These are phyloP conservation scores for Leptosomus discolor DNA, from an alignment of 2,113 vertebrate species.

Conservation along the genomic window DNA sequence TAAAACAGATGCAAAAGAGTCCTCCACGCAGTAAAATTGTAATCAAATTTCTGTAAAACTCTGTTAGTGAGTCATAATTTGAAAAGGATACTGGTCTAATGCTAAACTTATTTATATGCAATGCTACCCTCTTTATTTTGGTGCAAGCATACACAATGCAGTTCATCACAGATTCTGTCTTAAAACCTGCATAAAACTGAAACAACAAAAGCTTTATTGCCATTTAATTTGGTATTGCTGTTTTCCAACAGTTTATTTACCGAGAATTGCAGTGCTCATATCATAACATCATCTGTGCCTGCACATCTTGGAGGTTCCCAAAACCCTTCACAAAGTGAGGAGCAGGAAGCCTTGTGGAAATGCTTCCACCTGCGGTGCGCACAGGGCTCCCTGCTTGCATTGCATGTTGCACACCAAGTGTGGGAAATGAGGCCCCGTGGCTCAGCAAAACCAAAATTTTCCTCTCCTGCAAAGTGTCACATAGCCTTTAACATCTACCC, in stretches of 20 bases:
- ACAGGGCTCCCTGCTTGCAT: background rate
- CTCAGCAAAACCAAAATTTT: background rate
- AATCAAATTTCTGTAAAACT: constrained; percentile 31
- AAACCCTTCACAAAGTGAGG: background rate
- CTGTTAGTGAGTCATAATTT: background rate
- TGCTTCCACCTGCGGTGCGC: background rate
- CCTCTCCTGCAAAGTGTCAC: background rate
- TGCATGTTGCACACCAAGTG: rapidly evolving
- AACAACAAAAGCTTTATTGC: constrained; percentile 30
- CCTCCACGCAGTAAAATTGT: constrained; percentile 8
- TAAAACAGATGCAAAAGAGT: constrained; percentile 33
- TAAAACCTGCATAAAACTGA: constrained; percentile 27
- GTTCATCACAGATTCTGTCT: constrained; percentile 18
- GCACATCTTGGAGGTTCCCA: background rate
- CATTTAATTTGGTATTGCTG: constrained; percentile 20
- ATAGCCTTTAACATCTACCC: background rate
- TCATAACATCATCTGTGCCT: background rate
- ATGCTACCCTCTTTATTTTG: background rate
- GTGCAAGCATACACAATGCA: background rate
- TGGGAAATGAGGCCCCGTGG: background rate
- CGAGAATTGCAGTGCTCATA: background rate
- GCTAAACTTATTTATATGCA: background rate
- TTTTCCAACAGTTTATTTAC: constrained; percentile 35
- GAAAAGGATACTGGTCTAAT: background rate
- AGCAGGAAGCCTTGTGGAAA: background rate